Evolutionary conservation across 2,888 invertebrate genomes (phyloP).

Genomic region (Rhopalosiphum nymphaeae): DNA sequence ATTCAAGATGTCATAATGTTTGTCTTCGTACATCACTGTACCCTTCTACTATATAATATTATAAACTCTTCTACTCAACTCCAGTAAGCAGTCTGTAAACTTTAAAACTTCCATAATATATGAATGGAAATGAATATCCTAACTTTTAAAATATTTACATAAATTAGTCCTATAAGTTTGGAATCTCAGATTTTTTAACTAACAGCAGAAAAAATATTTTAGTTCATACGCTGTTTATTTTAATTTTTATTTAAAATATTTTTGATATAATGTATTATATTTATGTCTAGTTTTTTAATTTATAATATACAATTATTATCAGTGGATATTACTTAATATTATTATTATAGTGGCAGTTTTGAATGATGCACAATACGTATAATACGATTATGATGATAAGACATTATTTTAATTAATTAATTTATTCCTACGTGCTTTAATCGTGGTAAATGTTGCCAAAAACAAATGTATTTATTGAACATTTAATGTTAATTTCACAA

Average conservation of each 20-base stretch:
- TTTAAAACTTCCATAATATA: neutral
- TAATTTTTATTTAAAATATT: too few species aligned
- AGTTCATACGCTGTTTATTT: neutral
- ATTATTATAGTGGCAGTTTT: neutral
- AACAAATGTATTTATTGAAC: neutral
- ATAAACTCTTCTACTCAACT: neutral
- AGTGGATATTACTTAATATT: neutral
- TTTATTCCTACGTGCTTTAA: neutral
- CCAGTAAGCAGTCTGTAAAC: neutral
- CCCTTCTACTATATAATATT: neutral
- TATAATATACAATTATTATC: neutral
- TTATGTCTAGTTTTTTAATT: neutral
- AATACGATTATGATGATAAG: neutral
- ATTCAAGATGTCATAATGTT: neutral
- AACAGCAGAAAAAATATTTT: neutral
- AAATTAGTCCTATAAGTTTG: neutral
- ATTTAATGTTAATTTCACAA: neutral
- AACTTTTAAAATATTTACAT: constrained; percentile 3
- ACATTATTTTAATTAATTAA: neutral
- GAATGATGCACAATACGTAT: neutral
- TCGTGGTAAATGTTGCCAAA: neutral
- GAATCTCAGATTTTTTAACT: neutral
- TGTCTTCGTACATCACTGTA: neutral
- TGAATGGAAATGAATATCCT: neutral
- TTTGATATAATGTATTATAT: too few species aligned